These are phyloP conservation scores for Cyclura pinguis DNA, from an alignment of 2,797 vertebrate genomes.

Conservation along the genomic window DNA sequence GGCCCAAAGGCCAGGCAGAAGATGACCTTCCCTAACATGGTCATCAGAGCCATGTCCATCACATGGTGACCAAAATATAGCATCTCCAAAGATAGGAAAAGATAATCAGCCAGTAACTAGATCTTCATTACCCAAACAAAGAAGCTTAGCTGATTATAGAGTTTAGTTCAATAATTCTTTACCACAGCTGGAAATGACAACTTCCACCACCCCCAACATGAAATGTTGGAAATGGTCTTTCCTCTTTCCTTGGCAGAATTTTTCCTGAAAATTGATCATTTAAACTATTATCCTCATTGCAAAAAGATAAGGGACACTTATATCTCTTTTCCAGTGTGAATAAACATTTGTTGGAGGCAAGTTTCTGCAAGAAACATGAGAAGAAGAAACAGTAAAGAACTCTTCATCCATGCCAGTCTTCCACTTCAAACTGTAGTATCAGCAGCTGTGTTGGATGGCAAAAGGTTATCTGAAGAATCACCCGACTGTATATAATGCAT, in stretches of 20 bases:
- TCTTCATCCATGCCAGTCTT: not conserved
- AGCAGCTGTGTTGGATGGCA: not conserved
- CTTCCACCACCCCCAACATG: not conserved
- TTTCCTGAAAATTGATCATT: not conserved
- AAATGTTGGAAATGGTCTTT: not conserved
- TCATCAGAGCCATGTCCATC: not conserved
- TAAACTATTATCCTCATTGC: not conserved
- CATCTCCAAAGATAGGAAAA: not conserved
- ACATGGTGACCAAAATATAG: not conserved
- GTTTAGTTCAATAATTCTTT: not conserved
- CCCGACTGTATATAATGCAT: too few relatives aligned
- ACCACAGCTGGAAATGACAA: not conserved
- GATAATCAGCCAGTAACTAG: not conserved
- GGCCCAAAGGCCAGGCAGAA: not conserved
- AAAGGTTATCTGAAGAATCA: not conserved
- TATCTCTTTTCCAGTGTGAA: not conserved
- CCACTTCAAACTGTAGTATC: not conserved
- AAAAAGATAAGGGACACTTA: not conserved
- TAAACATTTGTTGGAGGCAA: not conserved
- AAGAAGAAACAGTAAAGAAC: not conserved
- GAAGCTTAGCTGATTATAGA: not conserved
- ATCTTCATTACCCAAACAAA: not conserved
- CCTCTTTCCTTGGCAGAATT: not conserved
- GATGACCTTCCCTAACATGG: not conserved
- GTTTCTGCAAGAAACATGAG: not conserved